Base-by-base conservation (phyloP, 2,797 vertebrate genomes). In the Parauchenoglanis punctatus region DNA sequence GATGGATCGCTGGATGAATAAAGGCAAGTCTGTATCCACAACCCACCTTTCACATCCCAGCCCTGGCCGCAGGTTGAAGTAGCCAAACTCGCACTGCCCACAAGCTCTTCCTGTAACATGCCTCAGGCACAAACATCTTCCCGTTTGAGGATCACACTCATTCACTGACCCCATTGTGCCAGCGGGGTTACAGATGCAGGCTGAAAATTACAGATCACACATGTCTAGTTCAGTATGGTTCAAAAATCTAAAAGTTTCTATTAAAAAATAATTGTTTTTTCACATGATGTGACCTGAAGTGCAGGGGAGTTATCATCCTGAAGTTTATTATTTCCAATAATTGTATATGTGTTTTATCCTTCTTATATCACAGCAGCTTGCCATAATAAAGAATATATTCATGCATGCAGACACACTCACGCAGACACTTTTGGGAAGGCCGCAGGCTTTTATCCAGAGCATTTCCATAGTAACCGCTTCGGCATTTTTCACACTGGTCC, bases 11-110 rank as follows among this genome's bases (percentile, higher is more conserved):
- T 75, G 68, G 13, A 84, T 56, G 20, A 72, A 35, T 61, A 44
- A 61, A 61, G 18, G 3, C 17, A 40, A 58, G 31, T 15, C 56
- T 15, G 35, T 40, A 83, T 25, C n/a, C 25, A 44, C 12, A 87
- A 73, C 91, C 5, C 93, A 99, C 98, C 96, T 96, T 92, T 91
- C 94, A 92, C 98, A 99, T 84, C 97, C 98, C 58, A 89, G 70
- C 0, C 94, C 85, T 0, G 95, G 93, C 77, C 93, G 96, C 85
- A 99, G 95, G 89, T 95, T 92, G 0, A 97, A 98, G 93, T 96
- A 98, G 80, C 97, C 96, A 0, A 93, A 94, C 87, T 96, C 93
- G 78, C 98, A 99, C 25, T 10, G 93, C 80, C 95, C 81, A 0
- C 98, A 99, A 77, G 96, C 94, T 73, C 96, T 95, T n/a, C 96